These are phyloP conservation scores for Cyclina sinensis DNA, from an alignment of 1,140 invertebrate species.

Conservation along the genomic window DNA sequence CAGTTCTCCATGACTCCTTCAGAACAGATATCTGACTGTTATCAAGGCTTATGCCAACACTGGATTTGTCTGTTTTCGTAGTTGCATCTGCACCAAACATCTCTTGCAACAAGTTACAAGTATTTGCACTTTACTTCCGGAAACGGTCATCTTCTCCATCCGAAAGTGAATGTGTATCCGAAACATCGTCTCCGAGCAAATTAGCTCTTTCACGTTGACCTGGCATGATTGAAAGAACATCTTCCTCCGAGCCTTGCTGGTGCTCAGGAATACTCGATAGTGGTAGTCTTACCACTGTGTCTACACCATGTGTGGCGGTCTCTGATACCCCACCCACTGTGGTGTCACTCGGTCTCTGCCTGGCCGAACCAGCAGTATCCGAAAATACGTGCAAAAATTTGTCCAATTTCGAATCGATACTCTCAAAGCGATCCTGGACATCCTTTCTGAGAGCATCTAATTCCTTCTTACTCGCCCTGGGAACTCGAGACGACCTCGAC, in stretches of 20 bases:
- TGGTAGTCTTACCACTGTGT: neutral
- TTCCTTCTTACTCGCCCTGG: too few relatives aligned
- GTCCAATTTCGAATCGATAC: conserved; percentile 18
- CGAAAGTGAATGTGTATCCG: neutral
- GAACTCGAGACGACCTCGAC: too few relatives aligned
- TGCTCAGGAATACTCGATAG: neutral
- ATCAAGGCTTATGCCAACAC: too few relatives aligned
- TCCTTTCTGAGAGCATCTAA: neutral
- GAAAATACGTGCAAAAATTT: too few relatives aligned
- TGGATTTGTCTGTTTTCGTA: too few relatives aligned
- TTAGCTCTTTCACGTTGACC: neutral
- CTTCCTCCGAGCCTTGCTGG: neutral
- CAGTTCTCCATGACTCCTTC: too few relatives aligned
- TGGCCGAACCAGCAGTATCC: too few relatives aligned
- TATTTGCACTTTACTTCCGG: neutral
- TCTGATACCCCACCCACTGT: neutral
- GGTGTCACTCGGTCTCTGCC: too few relatives aligned
- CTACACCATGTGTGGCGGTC: too few relatives aligned
- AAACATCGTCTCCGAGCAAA: neutral
- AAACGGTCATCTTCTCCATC: conserved; percentile 25
- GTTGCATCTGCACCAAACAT: too few relatives aligned
- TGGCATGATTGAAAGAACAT: neutral
- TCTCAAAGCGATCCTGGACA: conserved; percentile 15
- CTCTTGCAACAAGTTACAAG: too few relatives aligned
- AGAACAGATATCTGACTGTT: too few relatives aligned